phyloP scores from a whole-genome alignment of 2,888 invertebrate genomes.

The Dilophus febrilis region DNA sequence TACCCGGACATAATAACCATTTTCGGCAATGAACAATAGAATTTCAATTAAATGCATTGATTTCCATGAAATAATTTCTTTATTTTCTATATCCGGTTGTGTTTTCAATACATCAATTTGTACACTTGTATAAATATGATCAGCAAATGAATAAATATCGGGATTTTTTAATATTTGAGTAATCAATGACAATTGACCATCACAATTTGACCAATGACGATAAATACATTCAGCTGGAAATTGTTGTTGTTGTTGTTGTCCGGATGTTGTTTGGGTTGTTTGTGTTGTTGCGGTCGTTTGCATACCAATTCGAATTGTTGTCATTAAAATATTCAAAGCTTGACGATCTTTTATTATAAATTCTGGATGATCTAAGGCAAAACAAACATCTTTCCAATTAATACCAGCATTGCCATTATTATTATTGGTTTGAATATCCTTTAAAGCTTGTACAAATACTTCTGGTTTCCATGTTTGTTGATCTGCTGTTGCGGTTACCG shows the following conservation, averaged over 20 bases:
- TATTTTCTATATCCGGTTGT: constrained; percentile 86
- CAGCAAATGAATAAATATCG: constrained; percentile 88
- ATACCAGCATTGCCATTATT: constrained; percentile 88
- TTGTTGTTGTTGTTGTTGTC: constrained; percentile 48
- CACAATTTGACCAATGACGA: constrained; percentile 82
- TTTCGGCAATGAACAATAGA: constrained; percentile 70
- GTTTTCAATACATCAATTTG: constrained; percentile 80
- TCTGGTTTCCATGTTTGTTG: constrained; percentile 76
- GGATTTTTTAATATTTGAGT: constrained; percentile 74
- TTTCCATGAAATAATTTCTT: constrained; percentile 86
- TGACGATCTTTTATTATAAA: constrained; percentile 77
- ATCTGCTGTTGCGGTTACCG: constrained; percentile 26
- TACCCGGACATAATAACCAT: constrained; percentile 65
- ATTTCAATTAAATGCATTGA: constrained; percentile 82
- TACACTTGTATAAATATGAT: constrained; percentile 75
- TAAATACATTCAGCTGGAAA: constrained; percentile 84
- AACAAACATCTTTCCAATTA: constrained; percentile 84
- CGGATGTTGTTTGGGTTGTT: too few species aligned
- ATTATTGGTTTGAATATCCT: constrained; percentile 70
- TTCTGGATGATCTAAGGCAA: constrained; percentile 79
- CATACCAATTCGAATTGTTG: constrained; percentile 63
- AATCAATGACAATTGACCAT: constrained; percentile 81
- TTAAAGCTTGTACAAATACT: constrained; percentile 79
- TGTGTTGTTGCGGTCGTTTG: constrained; percentile 52
- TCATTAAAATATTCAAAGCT: constrained; percentile 66